Base-by-base conservation (phyloP, 1,140 invertebrate species). In the Drosophila athabasca region DNA sequence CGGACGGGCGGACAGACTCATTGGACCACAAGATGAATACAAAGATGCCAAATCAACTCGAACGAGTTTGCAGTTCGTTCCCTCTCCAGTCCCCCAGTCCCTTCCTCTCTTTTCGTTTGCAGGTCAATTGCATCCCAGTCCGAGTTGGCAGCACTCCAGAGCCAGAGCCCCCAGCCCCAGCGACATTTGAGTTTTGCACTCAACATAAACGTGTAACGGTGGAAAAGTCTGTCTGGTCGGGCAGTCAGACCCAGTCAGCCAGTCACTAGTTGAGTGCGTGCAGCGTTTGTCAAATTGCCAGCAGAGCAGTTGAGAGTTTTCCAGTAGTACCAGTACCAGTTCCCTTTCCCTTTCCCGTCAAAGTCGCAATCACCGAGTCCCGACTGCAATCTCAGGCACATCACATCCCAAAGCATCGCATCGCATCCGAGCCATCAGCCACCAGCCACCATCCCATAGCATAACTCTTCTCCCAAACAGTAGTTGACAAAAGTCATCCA, bases 211-310 rank as follows among this genome's bases (percentile, higher is more conserved):
- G 26, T 26, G 26, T 24, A 41, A 55, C 64, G 52, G 44, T 69
- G 51, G 44, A 58, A 69, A 24, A 48, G 31, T 48, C 43, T 22
- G 35, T 57, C 64, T 55, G 60, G 35, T 49, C 64, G 55, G 60
- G 55, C 73, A 75, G 65, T 77, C 75, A 62, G 31, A 70, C 71
- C 62, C 60, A 77, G 75, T 74, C 57, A 64, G 51, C 11, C 15
- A 59, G 48, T 49, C 44, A 45, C 55, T 53, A 59, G 54, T 61
- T 75, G 79, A 85, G 81, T 87, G 81, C 81, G 81, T 85, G 82
- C 78, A 74, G 61, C 55, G 74, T 82, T 85, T 85, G 81, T 87
- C 82, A 85, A 85, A 85, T 87, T 85, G 82, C 82, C 84, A 83
- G 73, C 59, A 50, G 53, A 19, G 73, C 59, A 44, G 53, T 9